These are phyloP conservation scores for Tichodroma muraria DNA, from an alignment of 2,113 vertebrate species.

Conservation along the genomic window DNA sequence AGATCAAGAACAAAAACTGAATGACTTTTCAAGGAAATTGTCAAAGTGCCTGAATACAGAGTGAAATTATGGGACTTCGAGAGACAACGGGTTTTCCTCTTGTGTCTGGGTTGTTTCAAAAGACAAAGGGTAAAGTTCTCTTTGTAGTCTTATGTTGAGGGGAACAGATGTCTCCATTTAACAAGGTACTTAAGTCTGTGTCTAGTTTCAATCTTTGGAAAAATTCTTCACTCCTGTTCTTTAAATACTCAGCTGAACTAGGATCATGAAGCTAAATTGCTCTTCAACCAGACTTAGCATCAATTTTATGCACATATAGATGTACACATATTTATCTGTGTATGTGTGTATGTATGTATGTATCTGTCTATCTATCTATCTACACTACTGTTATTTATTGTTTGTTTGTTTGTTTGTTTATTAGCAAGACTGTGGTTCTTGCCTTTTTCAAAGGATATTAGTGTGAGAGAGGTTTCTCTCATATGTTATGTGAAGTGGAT, in stretches of 20 bases:
- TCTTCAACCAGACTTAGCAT: not conserved
- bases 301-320: not conserved
- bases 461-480: not conserved
- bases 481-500: not conserved
- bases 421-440: not conserved
- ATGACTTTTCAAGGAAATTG: constrained; percentile 5
- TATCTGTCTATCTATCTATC: not conserved
- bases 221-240: not conserved
- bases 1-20: constrained; percentile 18
- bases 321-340: not conserved
- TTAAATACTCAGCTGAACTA: not conserved
- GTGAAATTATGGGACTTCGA: not conserved
- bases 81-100: not conserved
- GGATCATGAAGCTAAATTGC: not conserved
- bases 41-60: not conserved
- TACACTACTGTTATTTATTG: not conserved
- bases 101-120: not conserved
- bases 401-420: not conserved
- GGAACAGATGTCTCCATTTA: not conserved
- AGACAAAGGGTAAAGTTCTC: not conserved
- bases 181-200: constrained; percentile 1
- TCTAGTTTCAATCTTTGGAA: not conserved
- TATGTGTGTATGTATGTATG: not conserved
- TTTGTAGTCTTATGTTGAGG: not conserved
- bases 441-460: not conserved